Evolutionary conservation across 2,888 invertebrate species (phyloP), one percentile per base, ranked within the genome.

Genomic region (Sphaeridia pumilis): DNA sequence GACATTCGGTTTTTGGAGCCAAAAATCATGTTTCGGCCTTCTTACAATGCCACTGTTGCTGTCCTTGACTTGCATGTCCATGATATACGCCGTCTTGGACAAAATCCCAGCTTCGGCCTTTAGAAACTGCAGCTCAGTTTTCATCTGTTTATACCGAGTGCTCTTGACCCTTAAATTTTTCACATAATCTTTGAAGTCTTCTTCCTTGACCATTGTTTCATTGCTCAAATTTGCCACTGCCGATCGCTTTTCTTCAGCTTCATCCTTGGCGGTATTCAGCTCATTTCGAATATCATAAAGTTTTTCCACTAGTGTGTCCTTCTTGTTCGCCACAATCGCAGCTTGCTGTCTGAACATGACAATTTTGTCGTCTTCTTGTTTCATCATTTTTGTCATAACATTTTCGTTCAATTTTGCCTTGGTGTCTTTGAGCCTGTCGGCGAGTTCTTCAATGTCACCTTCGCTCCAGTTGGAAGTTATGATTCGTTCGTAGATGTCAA

Each of bases 261-360:
- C 78, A 21, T 76, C 76, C 66, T 81, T 79, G 25, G 81, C 69
- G 25, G 76, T 73, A 51, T 76, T 75, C 38, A 82, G 70, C 38
- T 80, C 76, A 42, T 75, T 76, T 57, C 82, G 76, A 0, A 81
- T 70, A 54, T 84, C 82, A 58, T 80, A 78, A 25, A 87, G 75
- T 54, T 78, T 75, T 58, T 81, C 80, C 0, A 84, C 83, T 31
- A 82, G 78, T 17, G 77, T 75, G 58, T 84, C 83, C 68, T 89
- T 89, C 68, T 87, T 87, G 54, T 86, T 78, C 12, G 81, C 76
- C 44, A 88, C 83, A 24, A 84, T 82, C 0, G 81, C 77, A 0
- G 86, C 86, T 72, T 90, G 89, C 67, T 90, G 88, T 28, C 88
- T 76, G 68, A 87, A 89, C 41, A 88, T 82, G 1, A 83, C 81